Evolutionary conservation across 1,140 invertebrate genomes (phyloP), one percentile per base, ranked within the genome.

Genomic region (Aphelenchoides besseyi): DNA sequence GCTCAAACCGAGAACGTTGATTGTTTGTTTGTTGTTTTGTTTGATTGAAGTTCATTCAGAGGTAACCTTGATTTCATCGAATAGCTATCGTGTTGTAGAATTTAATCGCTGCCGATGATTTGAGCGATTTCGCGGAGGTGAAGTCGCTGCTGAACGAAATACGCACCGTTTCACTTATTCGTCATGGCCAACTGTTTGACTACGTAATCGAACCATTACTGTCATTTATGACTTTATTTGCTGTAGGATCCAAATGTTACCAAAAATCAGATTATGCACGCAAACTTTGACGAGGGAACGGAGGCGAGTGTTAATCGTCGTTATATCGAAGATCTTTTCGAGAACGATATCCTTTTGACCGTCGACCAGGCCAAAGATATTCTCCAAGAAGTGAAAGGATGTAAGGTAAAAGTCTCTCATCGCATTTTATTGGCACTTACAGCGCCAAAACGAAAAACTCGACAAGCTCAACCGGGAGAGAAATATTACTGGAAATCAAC

Each of bases 271-370:
- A 26, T 66, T 0, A n/a, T 29, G 30, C 63, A 66, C n/a, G 63
- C 36, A 18, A 66, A 18, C 26, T 71, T 78, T n/a, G 71, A 79
- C 53, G 80, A 82, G 35, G 75, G 79, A 26, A 82, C 80, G 26
- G 80, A 82, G 61, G 80, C 80, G 5, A 73, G 52, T 30, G 71
- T 81, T 8, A 82, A 82, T 37, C 72, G 82, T n/a, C 59, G 59
- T 30, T 32, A 82, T 23, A 63, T 70, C 61, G 72, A 79, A 30
- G 77, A 82, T 16, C 41, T 82, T 18, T 82, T 82, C 36, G 81
- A 82, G 53, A 84, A 82, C 53, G 81, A 82, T 59, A 82, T 82
- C 33, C 36, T 82, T 26, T 41, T 82, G 8, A 82, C 76, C 2
- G 32, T 84, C 2, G 68, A 64, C 8, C 81, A 82, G 54, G 81